A percentile compares a stretch with the other conserved stretches of the same genome.
Conservation (phyloP, 2,113 vertebrate genomes). For the Ophiodon elongatus region DNA sequence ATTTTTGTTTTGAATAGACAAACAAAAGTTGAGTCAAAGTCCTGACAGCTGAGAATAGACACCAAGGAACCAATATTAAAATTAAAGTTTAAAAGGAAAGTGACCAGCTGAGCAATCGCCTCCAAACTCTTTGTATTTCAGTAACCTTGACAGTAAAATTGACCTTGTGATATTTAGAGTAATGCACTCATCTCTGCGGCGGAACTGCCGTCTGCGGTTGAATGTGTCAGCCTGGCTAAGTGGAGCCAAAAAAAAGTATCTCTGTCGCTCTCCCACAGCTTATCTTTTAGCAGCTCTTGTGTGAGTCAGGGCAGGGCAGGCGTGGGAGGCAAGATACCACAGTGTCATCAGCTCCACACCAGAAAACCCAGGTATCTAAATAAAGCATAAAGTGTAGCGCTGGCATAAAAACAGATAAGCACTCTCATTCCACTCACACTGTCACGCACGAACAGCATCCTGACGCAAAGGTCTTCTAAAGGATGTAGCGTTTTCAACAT, state of each 20-base stretch:
- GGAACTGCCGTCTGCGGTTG: constrained; percentile 31
- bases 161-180: constrained; percentile 58
- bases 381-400: constrained; percentile 58
- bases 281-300: constrained; percentile 72
- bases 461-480: constrained; percentile 20
- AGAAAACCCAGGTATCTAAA: constrained; percentile 70
- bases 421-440: constrained; percentile 41
- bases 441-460: constrained; percentile 33
- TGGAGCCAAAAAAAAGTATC: constrained; percentile 50
- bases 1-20: background rate
- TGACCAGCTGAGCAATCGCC: background rate
- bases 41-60: background rate
- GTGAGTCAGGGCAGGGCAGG: constrained; percentile 71
- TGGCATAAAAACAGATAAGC: constrained; percentile 59
- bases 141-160: constrained; percentile 24
- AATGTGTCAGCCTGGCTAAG: constrained; percentile 46
- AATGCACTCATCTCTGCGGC: constrained; percentile 26
- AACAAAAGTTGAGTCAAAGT: background rate
- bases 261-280: constrained; percentile 53
- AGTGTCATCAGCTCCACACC: constrained; percentile 70
- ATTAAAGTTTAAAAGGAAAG: background rate
- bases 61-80: background rate
- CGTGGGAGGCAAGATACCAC: constrained; percentile 63
- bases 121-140: constrained; percentile 5
- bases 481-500: constrained; percentile 14